Conservation (phyloP, 1,140 invertebrate species). For the Habropoda laboriosa region DNA sequence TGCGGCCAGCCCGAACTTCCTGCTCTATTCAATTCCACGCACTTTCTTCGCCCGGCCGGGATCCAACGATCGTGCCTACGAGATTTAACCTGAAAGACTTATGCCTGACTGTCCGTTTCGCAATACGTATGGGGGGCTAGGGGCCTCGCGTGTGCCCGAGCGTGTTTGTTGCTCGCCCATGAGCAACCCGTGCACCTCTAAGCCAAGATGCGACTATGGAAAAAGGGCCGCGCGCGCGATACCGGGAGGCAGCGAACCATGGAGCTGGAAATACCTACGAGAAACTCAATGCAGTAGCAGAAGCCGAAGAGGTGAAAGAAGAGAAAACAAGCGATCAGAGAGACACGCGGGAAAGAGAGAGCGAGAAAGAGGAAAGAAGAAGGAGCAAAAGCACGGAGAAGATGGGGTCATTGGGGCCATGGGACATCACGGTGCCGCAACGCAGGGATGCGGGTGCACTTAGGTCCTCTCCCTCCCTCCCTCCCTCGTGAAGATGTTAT, state of each 20-base stretch:
- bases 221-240: slow-evolving; percentile 37
- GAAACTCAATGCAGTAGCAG: slow-evolving; percentile 45
- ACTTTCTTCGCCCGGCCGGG: not conserved
- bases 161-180: not conserved
- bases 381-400: slow-evolving; percentile 22
- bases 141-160: slow-evolving; percentile 16
- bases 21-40: slow-evolving; percentile 41
- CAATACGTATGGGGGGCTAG: slow-evolving; percentile 26
- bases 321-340: slow-evolving; percentile 13
- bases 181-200: not conserved
- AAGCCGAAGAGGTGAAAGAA: slow-evolving; percentile 35
- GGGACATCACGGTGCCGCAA: slow-evolving; percentile 58
- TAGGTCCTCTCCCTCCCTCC: slow-evolving; percentile 28
- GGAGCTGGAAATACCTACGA: slow-evolving; percentile 28
- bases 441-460: slow-evolving; percentile 58
- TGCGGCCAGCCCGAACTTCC: slow-evolving; percentile 55
- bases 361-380: not conserved
- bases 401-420: slow-evolving; percentile 64
- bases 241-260: slow-evolving; percentile 52
- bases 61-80: slow-evolving; percentile 16
- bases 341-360: too few species aligned
- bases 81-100: slow-evolving; percentile 33
- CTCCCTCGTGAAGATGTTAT: slow-evolving; percentile 52
- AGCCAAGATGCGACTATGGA: slow-evolving; percentile 21
- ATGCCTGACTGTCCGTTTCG: not conserved